These are phyloP conservation scores for Coptodon bakossiorum DNA, from an alignment of 2,113 vertebrate genomes.

Conservation along the genomic window DNA sequence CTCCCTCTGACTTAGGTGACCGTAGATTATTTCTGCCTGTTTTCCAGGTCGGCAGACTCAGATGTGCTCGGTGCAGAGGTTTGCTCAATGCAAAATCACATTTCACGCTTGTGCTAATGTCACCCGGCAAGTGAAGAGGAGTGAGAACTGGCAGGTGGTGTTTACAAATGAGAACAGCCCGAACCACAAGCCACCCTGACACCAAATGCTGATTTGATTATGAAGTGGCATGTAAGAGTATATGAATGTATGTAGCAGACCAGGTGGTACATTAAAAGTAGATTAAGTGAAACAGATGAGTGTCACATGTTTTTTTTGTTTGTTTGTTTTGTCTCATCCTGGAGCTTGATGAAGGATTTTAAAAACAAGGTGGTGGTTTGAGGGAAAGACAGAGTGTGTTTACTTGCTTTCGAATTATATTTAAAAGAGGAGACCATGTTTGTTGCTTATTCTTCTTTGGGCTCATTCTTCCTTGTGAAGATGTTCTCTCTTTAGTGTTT, in stretches of 20 bases:
- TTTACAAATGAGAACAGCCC: slow-evolving; percentile 60
- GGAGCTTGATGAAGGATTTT: background rate
- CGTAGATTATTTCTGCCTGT: slow-evolving; percentile 43
- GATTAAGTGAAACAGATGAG: slow-evolving; percentile 35
- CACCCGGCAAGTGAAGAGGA: slow-evolving; percentile 35
- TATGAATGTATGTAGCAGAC: slow-evolving; percentile 37
- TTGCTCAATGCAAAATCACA: slow-evolving; percentile 50
- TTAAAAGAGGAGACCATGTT: background rate
- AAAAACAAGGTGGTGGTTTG: background rate
- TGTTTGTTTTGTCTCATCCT: background rate
- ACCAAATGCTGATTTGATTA: slow-evolving; percentile 62
- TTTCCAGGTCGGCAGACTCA: slow-evolving; percentile 50
- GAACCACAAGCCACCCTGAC: slow-evolving; percentile 36
- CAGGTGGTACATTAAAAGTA: slow-evolving; percentile 21
- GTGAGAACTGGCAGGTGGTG: slow-evolving; percentile 55
- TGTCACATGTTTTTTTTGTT: background rate
- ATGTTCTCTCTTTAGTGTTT: background rate
- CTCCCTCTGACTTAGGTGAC: slow-evolving; percentile 31
- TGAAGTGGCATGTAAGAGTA: slow-evolving; percentile 27
- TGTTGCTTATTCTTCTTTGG: background rate
- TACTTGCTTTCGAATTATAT: background rate
- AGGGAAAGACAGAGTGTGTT: background rate
- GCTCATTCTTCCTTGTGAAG: background rate
- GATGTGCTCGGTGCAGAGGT: slow-evolving; percentile 36
- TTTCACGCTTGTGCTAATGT: slow-evolving; percentile 56